phyloP scores from a whole-genome alignment of 2,888 invertebrate species.

The Trimorus sp. region DNA sequence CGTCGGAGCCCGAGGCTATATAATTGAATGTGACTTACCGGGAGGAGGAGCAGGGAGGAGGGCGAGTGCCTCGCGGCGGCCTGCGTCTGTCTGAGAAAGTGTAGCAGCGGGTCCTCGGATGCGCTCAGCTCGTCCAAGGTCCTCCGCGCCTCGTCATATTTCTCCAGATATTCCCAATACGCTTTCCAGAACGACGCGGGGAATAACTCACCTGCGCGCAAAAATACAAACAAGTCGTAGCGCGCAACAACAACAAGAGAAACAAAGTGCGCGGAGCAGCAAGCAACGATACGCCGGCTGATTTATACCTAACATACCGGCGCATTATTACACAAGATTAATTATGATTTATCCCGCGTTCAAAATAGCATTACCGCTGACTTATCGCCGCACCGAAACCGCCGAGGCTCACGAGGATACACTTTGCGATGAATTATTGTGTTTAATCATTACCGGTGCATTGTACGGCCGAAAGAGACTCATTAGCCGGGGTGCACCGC shows the following conservation, averaged over 20 bases:
- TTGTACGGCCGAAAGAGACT: conserved; percentile 19
- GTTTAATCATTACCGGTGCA: conserved; percentile 41
- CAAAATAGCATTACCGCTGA: conserved; percentile 49
- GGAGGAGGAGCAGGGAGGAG: conserved; percentile 85
- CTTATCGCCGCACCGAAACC: conserved; percentile 34
- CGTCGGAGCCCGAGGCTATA: conserved; percentile 25
- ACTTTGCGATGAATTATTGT: conserved; percentile 52
- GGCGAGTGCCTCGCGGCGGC: conserved; percentile 86
- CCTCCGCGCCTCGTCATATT: conserved; percentile 85
- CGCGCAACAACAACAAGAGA: conserved; percentile 17
- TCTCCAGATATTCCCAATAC: conserved; percentile 86
- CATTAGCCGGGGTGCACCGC: not conserved
- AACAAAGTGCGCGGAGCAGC: conserved; percentile 11
- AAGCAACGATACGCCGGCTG: conserved; percentile 45
- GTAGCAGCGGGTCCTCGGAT: conserved; percentile 86
- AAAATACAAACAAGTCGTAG: conserved; percentile 34
- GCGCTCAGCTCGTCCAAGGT: conserved; percentile 85
- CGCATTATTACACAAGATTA: conserved; percentile 59
- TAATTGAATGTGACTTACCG: conserved; percentile 84
- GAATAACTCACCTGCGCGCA: conserved; percentile 83
- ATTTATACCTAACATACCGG: conserved; percentile 52
- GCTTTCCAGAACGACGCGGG: conserved; percentile 86
- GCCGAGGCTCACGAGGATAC: conserved; percentile 32
- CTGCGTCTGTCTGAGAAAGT: conserved; percentile 85
- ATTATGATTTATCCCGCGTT: conserved; percentile 63